These are phyloP conservation scores for Tortricodes alternella DNA, from an alignment of 2,888 invertebrate genomes.

Conservation along the genomic window DNA sequence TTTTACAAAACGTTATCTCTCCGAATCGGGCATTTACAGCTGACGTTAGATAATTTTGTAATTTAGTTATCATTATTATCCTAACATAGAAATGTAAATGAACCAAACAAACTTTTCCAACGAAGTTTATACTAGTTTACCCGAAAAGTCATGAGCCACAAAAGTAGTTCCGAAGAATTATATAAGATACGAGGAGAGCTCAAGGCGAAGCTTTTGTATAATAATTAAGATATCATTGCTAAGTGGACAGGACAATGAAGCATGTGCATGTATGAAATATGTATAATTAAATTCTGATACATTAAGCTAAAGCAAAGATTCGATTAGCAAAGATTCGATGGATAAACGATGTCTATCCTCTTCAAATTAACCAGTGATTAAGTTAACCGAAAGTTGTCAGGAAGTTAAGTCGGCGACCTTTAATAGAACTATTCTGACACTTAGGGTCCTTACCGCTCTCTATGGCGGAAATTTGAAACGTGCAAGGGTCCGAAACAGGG, in stretches of 20 bases:
- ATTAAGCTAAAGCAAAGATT: neutral
- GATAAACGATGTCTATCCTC: slow-evolving; percentile 27
- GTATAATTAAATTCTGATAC: slow-evolving; percentile 2
- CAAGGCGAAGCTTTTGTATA: slow-evolving; percentile 3
- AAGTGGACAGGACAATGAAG: neutral
- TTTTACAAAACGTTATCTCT: slow-evolving; percentile 14
- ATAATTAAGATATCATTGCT: slow-evolving; percentile 10
- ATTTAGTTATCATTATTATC: slow-evolving; percentile 14
- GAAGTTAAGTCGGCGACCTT: slow-evolving; percentile 18
- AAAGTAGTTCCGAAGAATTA: slow-evolving; percentile 14
- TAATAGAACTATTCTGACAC: slow-evolving; percentile 21
- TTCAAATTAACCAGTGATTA: slow-evolving; percentile 23
- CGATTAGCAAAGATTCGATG: neutral
- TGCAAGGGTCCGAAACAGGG: slow-evolving; percentile 67
- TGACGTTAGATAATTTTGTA: slow-evolving; percentile 1
- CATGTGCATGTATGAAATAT: neutral
- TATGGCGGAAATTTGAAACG: slow-evolving; percentile 50
- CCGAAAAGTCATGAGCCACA: slow-evolving; percentile 11
- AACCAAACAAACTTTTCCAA: slow-evolving; percentile 12
- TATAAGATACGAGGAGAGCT: slow-evolving; percentile 12
- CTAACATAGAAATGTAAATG: slow-evolving; percentile 16
- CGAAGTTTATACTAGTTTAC: slow-evolving; percentile 16
- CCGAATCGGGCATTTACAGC: slow-evolving; percentile 7
- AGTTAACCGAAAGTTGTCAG: slow-evolving; percentile 20
- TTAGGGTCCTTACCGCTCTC: slow-evolving; percentile 58